Evolutionary conservation across 2,113 vertebrate genomes (phyloP).

Genomic region (Edolisoma coerulescens): DNA sequence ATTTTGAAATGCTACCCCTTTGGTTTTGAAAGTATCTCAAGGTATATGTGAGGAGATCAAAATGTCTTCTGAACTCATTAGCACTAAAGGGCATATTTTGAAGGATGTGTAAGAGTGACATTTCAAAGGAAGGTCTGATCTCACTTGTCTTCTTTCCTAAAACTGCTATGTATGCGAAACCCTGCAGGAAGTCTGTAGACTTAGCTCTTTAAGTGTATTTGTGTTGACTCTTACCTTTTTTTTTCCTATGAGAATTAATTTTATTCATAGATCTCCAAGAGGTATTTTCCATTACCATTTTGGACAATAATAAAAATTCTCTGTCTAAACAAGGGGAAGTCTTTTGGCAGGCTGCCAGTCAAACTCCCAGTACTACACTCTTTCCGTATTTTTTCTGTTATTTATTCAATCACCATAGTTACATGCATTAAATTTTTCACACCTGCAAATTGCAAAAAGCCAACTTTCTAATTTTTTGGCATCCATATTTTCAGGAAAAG

Average conservation of each 20-base stretch:
- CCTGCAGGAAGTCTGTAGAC: background rate
- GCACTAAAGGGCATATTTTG: background rate
- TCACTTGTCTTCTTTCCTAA: background rate
- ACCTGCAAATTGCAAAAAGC: constrained; percentile 43
- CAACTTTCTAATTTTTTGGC: constrained; percentile 49
- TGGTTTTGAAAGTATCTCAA: background rate
- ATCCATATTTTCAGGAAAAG: background rate
- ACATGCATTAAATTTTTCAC: constrained; percentile 31
- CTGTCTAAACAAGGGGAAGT: background rate
- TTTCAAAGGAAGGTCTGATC: background rate
- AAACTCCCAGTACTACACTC: background rate
- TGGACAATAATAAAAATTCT: background rate
- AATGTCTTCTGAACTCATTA: constrained; percentile 13
- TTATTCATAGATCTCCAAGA: background rate
- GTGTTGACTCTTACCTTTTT: background rate
- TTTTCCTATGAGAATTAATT: background rate
- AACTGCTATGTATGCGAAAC: background rate
- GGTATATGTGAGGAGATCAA: background rate
- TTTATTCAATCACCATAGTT: constrained; percentile 59
- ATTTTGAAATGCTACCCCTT: background rate
- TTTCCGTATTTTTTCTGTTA: background rate
- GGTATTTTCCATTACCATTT: background rate
- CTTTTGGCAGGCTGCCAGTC: constrained; percentile 11
- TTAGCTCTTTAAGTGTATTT: background rate
- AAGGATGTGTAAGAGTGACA: background rate